Percentiles rank a stretch among this genome's conserved stretches.
Conservation (phyloP, 2,113 vertebrate genomes). For the Paramormyrops kingsleyae region DNA sequence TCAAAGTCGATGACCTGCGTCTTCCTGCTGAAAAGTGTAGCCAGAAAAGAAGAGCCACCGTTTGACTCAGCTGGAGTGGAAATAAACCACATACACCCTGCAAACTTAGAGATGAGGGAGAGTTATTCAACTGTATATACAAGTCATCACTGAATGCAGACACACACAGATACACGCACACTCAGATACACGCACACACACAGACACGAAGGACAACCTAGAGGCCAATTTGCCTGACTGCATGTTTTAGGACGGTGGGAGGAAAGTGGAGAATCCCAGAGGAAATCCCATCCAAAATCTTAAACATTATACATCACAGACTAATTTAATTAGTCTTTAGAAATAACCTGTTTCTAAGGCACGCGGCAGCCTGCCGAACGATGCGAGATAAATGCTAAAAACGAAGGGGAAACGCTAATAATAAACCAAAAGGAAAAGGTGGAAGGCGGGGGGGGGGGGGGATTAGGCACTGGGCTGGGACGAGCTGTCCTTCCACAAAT, state of each 20-base stretch:
- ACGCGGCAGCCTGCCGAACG: background rate
- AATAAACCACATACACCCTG: background rate
- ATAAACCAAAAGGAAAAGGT: background rate
- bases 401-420: background rate
- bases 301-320: background rate
- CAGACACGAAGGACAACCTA: background rate
- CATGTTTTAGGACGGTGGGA: background rate
- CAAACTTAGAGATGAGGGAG: background rate
- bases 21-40: conserved; percentile 48
- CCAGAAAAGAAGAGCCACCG: conserved; percentile 61
- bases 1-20: conserved; percentile 58
- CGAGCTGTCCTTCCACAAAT: background rate
- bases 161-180: too few species aligned
- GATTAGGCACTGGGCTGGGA: background rate
- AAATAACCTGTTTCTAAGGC: background rate
- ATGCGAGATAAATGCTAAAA: background rate
- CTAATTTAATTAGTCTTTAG: background rate
- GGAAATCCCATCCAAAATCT: background rate
- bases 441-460: background rate
- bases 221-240: background rate
- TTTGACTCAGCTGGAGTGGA: conserved; percentile 66
- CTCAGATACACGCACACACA: background rate
- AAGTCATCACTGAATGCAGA: background rate
- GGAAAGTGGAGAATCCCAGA: background rate
- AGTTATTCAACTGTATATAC: background rate